A percentile compares a stretch with the other conserved stretches of the same genome.
These are phyloP conservation scores for Nemoura dubitans DNA, from an alignment of 2,888 invertebrate species.

Conservation along the genomic window DNA sequence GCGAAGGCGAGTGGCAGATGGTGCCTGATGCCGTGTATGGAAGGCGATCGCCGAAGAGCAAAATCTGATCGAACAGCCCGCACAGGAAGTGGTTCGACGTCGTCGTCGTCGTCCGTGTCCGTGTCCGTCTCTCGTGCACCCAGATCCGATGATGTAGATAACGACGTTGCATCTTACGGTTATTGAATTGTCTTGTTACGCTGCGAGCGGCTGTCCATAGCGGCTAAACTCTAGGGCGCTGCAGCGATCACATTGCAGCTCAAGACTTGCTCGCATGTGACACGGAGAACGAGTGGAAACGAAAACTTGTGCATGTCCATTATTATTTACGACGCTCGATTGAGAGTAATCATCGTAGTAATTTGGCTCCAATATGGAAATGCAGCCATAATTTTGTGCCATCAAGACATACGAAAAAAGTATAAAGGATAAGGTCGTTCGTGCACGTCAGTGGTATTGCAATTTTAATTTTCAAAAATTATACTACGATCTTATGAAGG, in stretches of 20 bases:
- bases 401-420: background rate
- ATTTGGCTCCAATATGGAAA: background rate
- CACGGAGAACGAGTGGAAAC: background rate
- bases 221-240: background rate
- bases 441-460: background rate
- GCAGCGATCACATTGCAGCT: background rate
- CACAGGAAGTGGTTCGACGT: background rate
- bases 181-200: background rate
- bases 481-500: background rate
- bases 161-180: background rate
- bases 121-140: background rate
- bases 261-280: background rate
- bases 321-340: conserved; percentile 12
- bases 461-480: background rate
- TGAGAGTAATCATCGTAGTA: background rate
- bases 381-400: conserved; percentile 7
- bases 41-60: background rate
- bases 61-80: background rate
- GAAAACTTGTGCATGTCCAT: background rate
- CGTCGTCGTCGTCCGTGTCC: background rate
- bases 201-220: background rate
- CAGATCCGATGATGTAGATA: background rate
- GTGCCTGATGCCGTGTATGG: background rate
- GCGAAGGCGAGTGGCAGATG: background rate
- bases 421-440: background rate